Evolutionary conservation across 2,888 invertebrate genomes (phyloP).

Genomic region (Pyrgus malvae): DNA sequence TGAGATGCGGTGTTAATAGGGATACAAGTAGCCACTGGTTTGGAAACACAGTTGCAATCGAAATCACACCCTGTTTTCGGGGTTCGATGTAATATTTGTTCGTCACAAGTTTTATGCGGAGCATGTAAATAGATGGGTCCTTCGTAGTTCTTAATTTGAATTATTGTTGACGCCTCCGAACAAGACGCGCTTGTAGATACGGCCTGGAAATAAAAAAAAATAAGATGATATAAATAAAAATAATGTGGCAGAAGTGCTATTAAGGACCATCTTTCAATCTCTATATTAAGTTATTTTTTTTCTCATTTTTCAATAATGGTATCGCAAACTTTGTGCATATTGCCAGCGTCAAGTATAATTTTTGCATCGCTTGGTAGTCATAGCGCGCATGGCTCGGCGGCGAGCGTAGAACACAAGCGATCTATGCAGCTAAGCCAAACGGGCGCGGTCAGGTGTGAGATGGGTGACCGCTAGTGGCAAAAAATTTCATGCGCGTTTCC

Average conservation of each 20-base stretch:
- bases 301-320: too few relatives aligned
- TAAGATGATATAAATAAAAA: not conserved
- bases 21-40: constrained; percentile 32
- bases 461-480: too few relatives aligned
- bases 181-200: constrained; percentile 27
- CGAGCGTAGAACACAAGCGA: too few relatives aligned
- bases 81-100: constrained; percentile 13
- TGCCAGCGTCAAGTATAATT: too few relatives aligned
- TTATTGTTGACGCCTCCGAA: constrained; percentile 42
- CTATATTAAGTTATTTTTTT: too few relatives aligned
- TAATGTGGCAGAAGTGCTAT: not conserved
- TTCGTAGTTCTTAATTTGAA: constrained; percentile 58
- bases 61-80: constrained; percentile 17
- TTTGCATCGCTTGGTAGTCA: too few relatives aligned
- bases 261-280: too few relatives aligned
- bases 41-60: constrained; percentile 33
- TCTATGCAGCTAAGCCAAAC: too few relatives aligned
- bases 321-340: too few relatives aligned
- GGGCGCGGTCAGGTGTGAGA: too few relatives aligned
- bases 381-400: too few relatives aligned
- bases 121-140: constrained; percentile 48
- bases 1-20: constrained; percentile 40
- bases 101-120: constrained; percentile 13
- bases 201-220: constrained; percentile 41
- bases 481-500: too few relatives aligned